Evolutionary conservation across 2,113 vertebrate genomes (phyloP).

Genomic region (Pycnonotus jocosus): DNA sequence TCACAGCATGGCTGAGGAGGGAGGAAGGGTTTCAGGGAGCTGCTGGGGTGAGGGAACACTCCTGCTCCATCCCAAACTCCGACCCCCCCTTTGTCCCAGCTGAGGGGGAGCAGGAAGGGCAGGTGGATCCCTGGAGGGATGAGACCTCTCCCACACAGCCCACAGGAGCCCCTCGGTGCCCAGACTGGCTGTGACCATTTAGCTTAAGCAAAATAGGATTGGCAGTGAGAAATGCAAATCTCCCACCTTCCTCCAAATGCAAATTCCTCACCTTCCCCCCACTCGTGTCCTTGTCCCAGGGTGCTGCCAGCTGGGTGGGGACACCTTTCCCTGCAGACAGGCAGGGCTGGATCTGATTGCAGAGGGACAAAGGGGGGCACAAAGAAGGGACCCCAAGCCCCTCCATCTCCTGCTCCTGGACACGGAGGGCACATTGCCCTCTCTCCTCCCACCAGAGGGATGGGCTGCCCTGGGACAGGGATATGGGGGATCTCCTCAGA

Average conservation of each 20-base stretch:
- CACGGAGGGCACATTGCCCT: too few relatives aligned
- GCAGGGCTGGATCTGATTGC: neutral
- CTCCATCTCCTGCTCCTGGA: neutral
- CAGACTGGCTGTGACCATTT: neutral
- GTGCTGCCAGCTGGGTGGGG: neutral
- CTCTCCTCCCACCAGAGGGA: neutral
- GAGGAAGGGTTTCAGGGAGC: neutral
- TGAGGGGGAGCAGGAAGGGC: neutral
- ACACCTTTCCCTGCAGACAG: neutral
- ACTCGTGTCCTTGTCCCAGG: neutral
- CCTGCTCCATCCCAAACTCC: neutral
- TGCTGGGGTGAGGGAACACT: neutral
- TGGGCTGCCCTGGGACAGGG: neutral
- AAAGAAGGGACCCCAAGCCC: neutral
- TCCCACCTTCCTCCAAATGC: neutral
- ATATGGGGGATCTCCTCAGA: neutral
- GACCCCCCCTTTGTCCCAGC: rapidly evolving
- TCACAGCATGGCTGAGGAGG: neutral
- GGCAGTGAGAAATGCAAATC: neutral
- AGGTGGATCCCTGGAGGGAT: neutral
- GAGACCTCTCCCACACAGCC: neutral
- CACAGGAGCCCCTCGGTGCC: neutral
- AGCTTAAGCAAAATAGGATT: neutral
- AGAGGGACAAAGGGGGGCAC: neutral
- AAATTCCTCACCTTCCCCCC: neutral